These are phyloP conservation scores for Salticus scenicus DNA, from an alignment of 2,888 invertebrate species.

Conservation along the genomic window DNA sequence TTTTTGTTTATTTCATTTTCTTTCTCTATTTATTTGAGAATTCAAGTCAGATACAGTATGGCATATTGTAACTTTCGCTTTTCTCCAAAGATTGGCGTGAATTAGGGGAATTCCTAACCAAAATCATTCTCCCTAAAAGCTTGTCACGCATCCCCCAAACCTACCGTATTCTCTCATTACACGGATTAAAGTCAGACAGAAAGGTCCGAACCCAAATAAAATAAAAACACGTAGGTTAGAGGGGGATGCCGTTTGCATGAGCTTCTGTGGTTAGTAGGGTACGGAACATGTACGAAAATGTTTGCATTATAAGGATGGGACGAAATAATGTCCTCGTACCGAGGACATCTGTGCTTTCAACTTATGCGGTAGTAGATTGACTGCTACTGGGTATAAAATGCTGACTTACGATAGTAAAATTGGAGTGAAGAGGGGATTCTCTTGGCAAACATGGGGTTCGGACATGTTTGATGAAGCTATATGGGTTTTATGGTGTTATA, in stretches of 20 bases:
- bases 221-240: conserved; percentile 49
- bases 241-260: conserved; percentile 11
- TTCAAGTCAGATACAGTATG: too few species aligned
- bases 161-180: conserved; percentile 67
- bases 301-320: conserved; percentile 46
- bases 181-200: conserved; percentile 65
- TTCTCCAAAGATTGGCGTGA: not conserved
- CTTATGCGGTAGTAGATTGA: conserved; percentile 45
- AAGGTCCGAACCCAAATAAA: conserved; percentile 63
- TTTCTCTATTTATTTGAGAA: too few species aligned
- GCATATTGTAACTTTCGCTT: too few species aligned
- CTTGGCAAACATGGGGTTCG: conserved; percentile 51
- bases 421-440: conserved; percentile 30
- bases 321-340: conserved; percentile 49
- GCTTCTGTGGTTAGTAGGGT: conserved; percentile 53
- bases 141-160: conserved; percentile 68
- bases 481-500: conserved; percentile 41
- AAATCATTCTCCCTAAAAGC: conserved; percentile 59
- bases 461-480: conserved; percentile 51
- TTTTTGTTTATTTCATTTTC: too few species aligned
- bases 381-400: conserved; percentile 61
- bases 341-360: conserved; percentile 57
- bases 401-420: conserved; percentile 56
- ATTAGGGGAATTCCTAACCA: conserved; percentile 35
- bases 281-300: conserved; percentile 28